A percentile compares a stretch with the other conserved stretches of the same genome.
Conservation (phyloP, 2,888 invertebrate species). For the Apotomis betuletana region DNA sequence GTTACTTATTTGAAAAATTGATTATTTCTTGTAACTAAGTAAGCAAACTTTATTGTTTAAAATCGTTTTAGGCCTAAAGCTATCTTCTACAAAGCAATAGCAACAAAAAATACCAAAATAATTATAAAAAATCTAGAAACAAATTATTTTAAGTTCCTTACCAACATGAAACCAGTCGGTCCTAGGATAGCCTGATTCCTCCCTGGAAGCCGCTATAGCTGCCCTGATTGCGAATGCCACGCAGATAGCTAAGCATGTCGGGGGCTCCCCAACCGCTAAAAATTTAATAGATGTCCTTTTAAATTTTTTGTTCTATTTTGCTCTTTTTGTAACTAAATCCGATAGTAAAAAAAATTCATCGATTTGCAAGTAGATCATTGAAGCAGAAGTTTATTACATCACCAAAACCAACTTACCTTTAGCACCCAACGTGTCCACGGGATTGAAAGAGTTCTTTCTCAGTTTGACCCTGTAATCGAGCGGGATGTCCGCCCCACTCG, state of each 20-base stretch:
- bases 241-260: slow-evolving; percentile 72
- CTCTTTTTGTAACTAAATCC: too few relatives aligned
- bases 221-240: slow-evolving; percentile 85
- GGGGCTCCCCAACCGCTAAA: slow-evolving; percentile 82
- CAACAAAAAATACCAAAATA: background rate
- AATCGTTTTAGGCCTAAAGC: too few relatives aligned
- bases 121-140: too few relatives aligned
- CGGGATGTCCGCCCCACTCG: slow-evolving; percentile 86
- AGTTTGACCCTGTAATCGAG: slow-evolving; percentile 85
- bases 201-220: slow-evolving; percentile 85
- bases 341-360: too few relatives aligned
- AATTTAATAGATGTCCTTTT: background rate
- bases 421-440: slow-evolving; percentile 58
- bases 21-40: too few relatives aligned
- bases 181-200: slow-evolving; percentile 80
- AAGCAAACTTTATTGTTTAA: too few relatives aligned
- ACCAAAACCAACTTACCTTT: slow-evolving; percentile 54
- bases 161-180: slow-evolving; percentile 85
- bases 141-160: slow-evolving; percentile 57
- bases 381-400: too few relatives aligned
- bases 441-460: slow-evolving; percentile 82
- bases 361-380: too few relatives aligned
- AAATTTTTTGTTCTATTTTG: too few relatives aligned
- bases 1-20: too few relatives aligned
- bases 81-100: too few relatives aligned